A percentile compares a stretch with the other conserved stretches of the same genome.
phyloP scores from a whole-genome alignment of 2,797 vertebrate genomes.

The Macrochelys suwanniensis region DNA sequence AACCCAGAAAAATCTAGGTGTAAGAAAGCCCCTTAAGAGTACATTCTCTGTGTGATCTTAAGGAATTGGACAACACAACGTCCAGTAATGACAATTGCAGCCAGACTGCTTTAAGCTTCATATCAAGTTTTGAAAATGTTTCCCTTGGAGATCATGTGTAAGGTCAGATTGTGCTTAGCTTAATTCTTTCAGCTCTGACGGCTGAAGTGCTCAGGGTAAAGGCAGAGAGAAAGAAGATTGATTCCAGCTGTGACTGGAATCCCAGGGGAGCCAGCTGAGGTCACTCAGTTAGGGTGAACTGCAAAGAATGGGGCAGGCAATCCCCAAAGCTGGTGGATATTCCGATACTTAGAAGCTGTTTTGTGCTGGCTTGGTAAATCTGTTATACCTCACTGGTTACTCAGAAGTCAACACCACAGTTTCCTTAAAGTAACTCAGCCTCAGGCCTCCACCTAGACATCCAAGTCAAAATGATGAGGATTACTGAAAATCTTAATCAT shows the following conservation, averaged over 20 bases:
- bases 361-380: too few relatives aligned
- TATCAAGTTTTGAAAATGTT: slow-evolving; percentile 23
- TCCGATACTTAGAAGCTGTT: too few relatives aligned
- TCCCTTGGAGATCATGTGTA: slow-evolving; percentile 24
- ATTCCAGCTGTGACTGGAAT: not conserved
- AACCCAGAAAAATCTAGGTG: not conserved
- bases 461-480: too few relatives aligned
- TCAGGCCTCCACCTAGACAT: too few relatives aligned
- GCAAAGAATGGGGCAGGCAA: too few relatives aligned
- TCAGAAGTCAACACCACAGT: too few relatives aligned
- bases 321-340: too few relatives aligned
- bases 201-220: slow-evolving; percentile 16
- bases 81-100: slow-evolving; percentile 12
- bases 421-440: too few relatives aligned
- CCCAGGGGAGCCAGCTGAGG: too few relatives aligned
- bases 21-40: not conserved
- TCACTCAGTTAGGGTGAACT: too few relatives aligned
- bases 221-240: not conserved
- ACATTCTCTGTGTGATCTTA: slow-evolving; percentile 8
- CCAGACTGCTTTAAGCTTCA: slow-evolving; percentile 19
- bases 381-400: too few relatives aligned
- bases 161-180: slow-evolving; percentile 31
- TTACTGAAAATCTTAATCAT: too few relatives aligned
- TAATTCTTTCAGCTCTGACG: slow-evolving; percentile 18
- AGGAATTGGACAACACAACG: not conserved